Conservation (phyloP, 1,140 invertebrate genomes). For the Megalopta genalis region DNA sequence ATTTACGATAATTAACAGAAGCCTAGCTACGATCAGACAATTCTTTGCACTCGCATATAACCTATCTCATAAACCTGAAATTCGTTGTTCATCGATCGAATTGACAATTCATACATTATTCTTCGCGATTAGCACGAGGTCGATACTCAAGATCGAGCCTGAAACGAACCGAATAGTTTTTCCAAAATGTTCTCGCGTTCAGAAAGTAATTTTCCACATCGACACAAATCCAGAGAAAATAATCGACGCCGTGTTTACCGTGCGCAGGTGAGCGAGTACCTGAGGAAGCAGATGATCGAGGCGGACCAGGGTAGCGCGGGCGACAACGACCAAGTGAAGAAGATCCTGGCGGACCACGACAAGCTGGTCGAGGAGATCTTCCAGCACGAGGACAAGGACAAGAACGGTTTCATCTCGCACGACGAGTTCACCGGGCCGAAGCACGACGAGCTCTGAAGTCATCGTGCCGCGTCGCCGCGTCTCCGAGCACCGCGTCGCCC, state of each 20-base stretch:
- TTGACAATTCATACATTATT: too few species aligned
- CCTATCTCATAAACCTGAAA: too few species aligned
- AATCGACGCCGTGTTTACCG: not conserved
- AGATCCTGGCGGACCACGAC: conserved; percentile 93
- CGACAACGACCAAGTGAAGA: conserved; percentile 87
- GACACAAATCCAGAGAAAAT: too few species aligned
- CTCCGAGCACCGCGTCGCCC: conserved; percentile 47
- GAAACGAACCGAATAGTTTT: too few species aligned
- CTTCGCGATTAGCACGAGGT: too few species aligned
- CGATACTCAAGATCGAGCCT: too few species aligned
- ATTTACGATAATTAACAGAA: too few species aligned
- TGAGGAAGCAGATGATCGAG: conserved; percentile 94
- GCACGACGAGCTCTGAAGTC: conserved; percentile 94
- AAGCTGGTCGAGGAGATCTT: conserved; percentile 97
- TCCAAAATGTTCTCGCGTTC: too few species aligned
- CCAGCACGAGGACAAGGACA: conserved; percentile 97
- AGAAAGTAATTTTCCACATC: too few species aligned
- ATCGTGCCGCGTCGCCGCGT: conserved; percentile 45
- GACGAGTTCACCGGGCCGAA: conserved; percentile 98
- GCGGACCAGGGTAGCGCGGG: conserved; percentile 83
- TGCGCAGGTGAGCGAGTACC: conserved; percentile 90
- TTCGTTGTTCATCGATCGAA: too few species aligned
- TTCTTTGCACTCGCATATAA: too few species aligned
- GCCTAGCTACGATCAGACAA: too few species aligned
- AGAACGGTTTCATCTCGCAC: conserved; percentile 96